phyloP scores from a whole-genome alignment of 2,797 vertebrate genomes.

The Urophycis tenuis region DNA sequence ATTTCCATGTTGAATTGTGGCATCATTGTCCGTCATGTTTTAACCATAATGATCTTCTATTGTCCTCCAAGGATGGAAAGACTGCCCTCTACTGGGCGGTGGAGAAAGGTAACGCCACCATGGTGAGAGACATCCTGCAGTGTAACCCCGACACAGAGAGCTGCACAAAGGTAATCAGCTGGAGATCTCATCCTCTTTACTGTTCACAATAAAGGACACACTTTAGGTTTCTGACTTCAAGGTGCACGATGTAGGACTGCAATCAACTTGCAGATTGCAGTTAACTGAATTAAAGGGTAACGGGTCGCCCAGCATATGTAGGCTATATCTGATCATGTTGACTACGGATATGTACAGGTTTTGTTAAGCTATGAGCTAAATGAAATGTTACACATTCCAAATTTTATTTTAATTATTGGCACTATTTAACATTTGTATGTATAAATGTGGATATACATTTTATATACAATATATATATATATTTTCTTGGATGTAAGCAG shows the following conservation, averaged over 20 bases:
- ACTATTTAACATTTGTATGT: not conserved
- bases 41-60: slow-evolving; percentile 2
- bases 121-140: slow-evolving; percentile 96
- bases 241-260: no score
- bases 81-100: slow-evolving; percentile 97
- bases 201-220: not conserved
- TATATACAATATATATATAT: not conserved
- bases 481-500: not conserved
- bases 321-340: no score
- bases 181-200: not conserved
- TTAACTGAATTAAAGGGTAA: no score
- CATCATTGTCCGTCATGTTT: slow-evolving; percentile 21
- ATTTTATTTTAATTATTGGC: no score
- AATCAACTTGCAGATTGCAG: no score
- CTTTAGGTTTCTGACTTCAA: no score
- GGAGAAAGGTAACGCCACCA: slow-evolving; percentile 92
- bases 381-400: no score
- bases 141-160: slow-evolving; percentile 97
- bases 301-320: no score
- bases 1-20: not conserved
- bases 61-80: slow-evolving; percentile 83
- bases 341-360: no score
- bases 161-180: slow-evolving; percentile 83
- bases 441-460: not conserved
- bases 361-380: no score